Evolutionary conservation across 2,797 vertebrate species (phyloP), one percentile per base, ranked within the genome.

Genomic region (Silurus lanzhouensis): DNA sequence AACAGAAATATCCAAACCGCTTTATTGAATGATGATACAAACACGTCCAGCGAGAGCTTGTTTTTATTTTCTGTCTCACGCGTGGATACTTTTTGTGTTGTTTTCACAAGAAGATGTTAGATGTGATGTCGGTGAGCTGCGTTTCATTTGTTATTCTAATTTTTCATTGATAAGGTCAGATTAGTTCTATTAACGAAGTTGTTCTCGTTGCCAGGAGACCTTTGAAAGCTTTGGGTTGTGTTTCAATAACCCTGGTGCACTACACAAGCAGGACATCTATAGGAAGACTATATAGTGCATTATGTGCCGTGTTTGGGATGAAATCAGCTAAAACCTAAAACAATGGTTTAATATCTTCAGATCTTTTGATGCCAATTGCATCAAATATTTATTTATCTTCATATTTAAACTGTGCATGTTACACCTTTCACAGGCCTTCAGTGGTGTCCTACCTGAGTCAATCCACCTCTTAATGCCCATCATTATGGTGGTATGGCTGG

Each of bases 91-190:
- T 70, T 74, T 90, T 25, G n/a, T 92, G 5, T 22, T 91, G 0
- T 17, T 90, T 46, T 82, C 89, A 1, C 66, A 85, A 83, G 84
- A 82, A 57, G 71, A 85, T 13, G 46, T 89, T 20, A 61, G 90
- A 76, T 89, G 89, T 48, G 66, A 15, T 88, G 70, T 94, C 7
- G 94, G 95, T 96, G 93, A 93, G 94, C 19, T 60, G n/a, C 5
- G 2, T 78, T 66, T 78, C 1, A 57, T 68, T 25, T 70, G 17
- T 72, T 67, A 66, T 79, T 64, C 2, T 44, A 44, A 17, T 77
- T 61, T 46, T n/a, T 63, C 48, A 27, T 19, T 66, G 2, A 10
- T 25, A 70, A 10, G 12, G 22, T 15, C 31, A 48, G 20, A 10
- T 57, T 58, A 60, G 20, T 72, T 60, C 44, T 58, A 4, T 17